These are phyloP conservation scores for Muschampia plurimacula DNA, from an alignment of 2,888 invertebrate species.

Conservation along the genomic window DNA sequence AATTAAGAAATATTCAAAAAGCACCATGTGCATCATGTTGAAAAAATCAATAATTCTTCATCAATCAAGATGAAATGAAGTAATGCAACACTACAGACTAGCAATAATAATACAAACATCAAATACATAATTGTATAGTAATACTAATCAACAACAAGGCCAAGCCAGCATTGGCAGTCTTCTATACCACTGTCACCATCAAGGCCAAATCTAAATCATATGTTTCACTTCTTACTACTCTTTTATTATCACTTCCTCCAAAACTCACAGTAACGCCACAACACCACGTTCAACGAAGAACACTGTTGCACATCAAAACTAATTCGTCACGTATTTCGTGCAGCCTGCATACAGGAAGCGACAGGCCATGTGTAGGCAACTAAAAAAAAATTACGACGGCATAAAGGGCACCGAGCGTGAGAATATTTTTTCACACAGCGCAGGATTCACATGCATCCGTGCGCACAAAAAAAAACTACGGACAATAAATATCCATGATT, in stretches of 20 bases:
- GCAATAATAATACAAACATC: slow-evolving; percentile 7
- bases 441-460: slow-evolving; percentile 67
- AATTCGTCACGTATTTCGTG: slow-evolving; percentile 51
- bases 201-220: slow-evolving; percentile 71
- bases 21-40: slow-evolving; percentile 9
- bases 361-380: slow-evolving; percentile 58
- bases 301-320: slow-evolving; percentile 39
- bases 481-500: slow-evolving; percentile 53
- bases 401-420: slow-evolving; percentile 66
- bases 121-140: slow-evolving; percentile 39
- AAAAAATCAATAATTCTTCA: slow-evolving; percentile 25
- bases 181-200: slow-evolving; percentile 69
- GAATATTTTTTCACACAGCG: slow-evolving; percentile 66
- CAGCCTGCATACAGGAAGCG: slow-evolving; percentile 64
- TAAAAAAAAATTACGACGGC: slow-evolving; percentile 59
- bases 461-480: slow-evolving; percentile 60
- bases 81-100: slow-evolving; percentile 15
- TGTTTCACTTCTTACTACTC: slow-evolving; percentile 43
- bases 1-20: background rate
- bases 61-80: slow-evolving; percentile 10
- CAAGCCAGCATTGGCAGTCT: slow-evolving; percentile 46
- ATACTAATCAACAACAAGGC: slow-evolving; percentile 51
- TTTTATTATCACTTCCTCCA: slow-evolving; percentile 16
- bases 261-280: slow-evolving; percentile 21
- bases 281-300: slow-evolving; percentile 20